These are phyloP conservation scores for Pipistrellus nathusii DNA, from an alignment of 2,797 vertebrate species.

Conservation along the genomic window DNA sequence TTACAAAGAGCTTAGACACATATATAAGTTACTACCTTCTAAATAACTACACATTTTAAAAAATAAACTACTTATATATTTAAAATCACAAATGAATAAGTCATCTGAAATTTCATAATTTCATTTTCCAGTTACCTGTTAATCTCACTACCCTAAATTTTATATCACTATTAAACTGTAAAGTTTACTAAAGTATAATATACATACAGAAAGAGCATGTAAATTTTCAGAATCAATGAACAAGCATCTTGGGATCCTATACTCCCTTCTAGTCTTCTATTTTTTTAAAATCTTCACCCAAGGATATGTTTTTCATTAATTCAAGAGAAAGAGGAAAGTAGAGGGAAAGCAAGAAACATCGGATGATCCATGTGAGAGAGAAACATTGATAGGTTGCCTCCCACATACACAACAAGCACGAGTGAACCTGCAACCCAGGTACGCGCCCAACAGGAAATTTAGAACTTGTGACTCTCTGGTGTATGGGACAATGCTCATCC, in stretches of 20 bases:
- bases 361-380: neutral
- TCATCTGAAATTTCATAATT: neutral
- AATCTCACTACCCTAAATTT: neutral
- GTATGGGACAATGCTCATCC: neutral
- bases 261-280: neutral
- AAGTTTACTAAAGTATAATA: constrained; percentile 17
- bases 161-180: neutral
- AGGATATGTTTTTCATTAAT: neutral
- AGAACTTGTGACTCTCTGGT: neutral
- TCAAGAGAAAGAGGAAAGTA: neutral
- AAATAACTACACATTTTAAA: constrained; percentile 10
- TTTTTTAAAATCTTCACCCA: neutral
- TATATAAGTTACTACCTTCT: neutral
- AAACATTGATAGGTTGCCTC: neutral
- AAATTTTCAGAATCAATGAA: constrained; percentile 32
- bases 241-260: neutral
- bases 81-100: constrained; percentile 35
- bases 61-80: neutral
- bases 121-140: neutral
- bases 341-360: neutral
- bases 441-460: neutral
- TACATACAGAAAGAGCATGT: neutral
- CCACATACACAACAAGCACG: neutral
- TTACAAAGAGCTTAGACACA: constrained; percentile 1
- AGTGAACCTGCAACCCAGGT: neutral